Evolutionary conservation across 2,797 vertebrate genomes (phyloP), one percentile per base, ranked within the genome.

Genomic region (Hipposideros larvatus): DNA sequence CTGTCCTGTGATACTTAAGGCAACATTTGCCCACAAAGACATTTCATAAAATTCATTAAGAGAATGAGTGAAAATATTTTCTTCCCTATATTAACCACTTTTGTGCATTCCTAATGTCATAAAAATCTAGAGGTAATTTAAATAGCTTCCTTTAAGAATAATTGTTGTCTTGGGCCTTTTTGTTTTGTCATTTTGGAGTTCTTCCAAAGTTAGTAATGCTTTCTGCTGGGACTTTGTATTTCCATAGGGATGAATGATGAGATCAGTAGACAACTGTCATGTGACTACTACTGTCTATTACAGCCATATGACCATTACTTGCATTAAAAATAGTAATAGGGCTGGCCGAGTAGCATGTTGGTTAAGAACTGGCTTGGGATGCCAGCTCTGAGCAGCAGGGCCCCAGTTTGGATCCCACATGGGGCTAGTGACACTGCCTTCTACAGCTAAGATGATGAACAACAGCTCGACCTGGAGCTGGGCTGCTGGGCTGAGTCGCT

Each of bases 181-280:
- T n/a, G 73, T 86, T 94, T 88, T 0, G 0, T 95, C 37, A 37
- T 87, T 73, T 83, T 94, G 31, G 89, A 73, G 68, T 84, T 92
- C 92, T 63, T 34, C 21, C 66, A 34, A 31, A 82, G 70, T 92
- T 66, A 70, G 24, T 46, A n/a, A 70, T 61, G 41, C 51, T 90
- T 95, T 87, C 89, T 90, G 21, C 51, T 84, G 70, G 65, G 87
- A 93, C 24, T 46, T 82, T n/a, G 18, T 21, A 16, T 68, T 80
- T 59, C 61, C 78, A 16, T 11, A 16, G 68, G 66, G 75, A 71
- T 26, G 37, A 79, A 48, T n/a, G 24, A 1, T 95, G 83, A 73
- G 43, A 71, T 97, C 82, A 48, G 14, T 18, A 31, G 63, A 77
- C 11, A 34, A 26, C 14, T 41, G 46, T 82, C 82, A 34, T 28